Evolutionary conservation across 2,797 vertebrate species (phyloP).

Genomic region (Coccyzus lansbergi): DNA sequence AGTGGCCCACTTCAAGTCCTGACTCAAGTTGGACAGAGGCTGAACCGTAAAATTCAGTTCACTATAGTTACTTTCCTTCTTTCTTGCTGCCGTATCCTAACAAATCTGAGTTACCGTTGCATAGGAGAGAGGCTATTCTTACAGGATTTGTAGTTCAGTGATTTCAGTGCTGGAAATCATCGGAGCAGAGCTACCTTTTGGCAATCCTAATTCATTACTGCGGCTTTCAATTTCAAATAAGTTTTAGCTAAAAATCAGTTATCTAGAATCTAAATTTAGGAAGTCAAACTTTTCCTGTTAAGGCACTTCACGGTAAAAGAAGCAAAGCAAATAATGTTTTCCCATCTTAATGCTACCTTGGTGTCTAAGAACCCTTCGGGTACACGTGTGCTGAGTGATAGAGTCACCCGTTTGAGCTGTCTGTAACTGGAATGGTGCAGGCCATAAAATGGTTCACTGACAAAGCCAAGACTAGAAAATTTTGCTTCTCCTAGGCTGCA

Average conservation of each 20-base stretch:
- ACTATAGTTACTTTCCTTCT: neutral
- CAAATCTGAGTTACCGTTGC: neutral
- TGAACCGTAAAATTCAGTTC: neutral
- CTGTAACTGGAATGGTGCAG: neutral
- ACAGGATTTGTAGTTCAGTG: conserved; percentile 50
- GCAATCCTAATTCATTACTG: neutral
- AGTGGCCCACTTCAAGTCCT: neutral
- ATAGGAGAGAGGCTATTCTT: neutral
- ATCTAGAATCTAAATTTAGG: neutral
- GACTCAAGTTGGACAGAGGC: neutral
- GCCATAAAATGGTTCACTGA: neutral
- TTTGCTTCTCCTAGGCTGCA: neutral
- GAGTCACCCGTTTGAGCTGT: neutral
- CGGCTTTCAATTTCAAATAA: neutral
- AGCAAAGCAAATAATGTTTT: neutral
- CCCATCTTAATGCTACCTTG: neutral
- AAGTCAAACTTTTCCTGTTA: neutral
- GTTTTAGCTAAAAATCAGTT: neutral
- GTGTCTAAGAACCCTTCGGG: neutral
- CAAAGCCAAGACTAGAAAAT: neutral
- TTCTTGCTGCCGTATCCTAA: neutral
- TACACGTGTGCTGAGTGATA: accelerated
- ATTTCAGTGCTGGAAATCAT: neutral
- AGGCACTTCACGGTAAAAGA: neutral
- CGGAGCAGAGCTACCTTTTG: neutral